Base-by-base conservation (phyloP, 1,140 invertebrate species). In the Dendrolimus punctatus region DNA sequence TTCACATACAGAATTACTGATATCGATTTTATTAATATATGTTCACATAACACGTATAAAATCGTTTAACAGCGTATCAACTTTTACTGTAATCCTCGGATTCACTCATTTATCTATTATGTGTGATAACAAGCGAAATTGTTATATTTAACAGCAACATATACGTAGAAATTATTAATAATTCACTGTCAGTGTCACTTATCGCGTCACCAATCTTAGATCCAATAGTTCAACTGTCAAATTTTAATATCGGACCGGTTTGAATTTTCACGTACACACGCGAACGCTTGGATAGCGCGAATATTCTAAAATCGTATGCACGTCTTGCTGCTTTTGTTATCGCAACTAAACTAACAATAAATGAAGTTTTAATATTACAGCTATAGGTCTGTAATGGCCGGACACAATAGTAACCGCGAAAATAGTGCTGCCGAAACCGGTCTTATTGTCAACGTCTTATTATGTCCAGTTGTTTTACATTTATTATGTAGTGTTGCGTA, bases 301-400 rank as follows among this genome's bases (percentile, higher is more conserved):
- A 55, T 49, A 58, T 52, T 52, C 62, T 47, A 73, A 69, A 62
- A 47, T 59, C 55, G 39, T 57, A 63, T 59, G 64, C 62, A 77
- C 77, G 76, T 78, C 72, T 58, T 67, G 44, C 57, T 46, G 62
- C 56, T 57, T 47, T 66, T 76, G 72, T 80, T 76, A 80, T 80
- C 73, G 66, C 63, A 52, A 47, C 63, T 62, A 73, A 62, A 81
- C 78, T 81, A 81, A 79, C 67, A 69, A 63, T 46, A 46, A 58
- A 58, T 53, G 51, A 55, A 60, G 55, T 55, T 66, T 73, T 71
- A 62, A 71, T 67, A 66, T 63, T 57, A 78, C 64, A 70, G 64
- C 66, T 66, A 55, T 64, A 64, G 65, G 57, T 65, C 62, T 67
- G 55, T 61, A 55, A 73, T 72, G 49, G 60, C 53, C 55, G 58